Evolutionary conservation across 1,140 invertebrate species (phyloP), one percentile per base, ranked within the genome.

Genomic region (Psilanteris sp.): DNA sequence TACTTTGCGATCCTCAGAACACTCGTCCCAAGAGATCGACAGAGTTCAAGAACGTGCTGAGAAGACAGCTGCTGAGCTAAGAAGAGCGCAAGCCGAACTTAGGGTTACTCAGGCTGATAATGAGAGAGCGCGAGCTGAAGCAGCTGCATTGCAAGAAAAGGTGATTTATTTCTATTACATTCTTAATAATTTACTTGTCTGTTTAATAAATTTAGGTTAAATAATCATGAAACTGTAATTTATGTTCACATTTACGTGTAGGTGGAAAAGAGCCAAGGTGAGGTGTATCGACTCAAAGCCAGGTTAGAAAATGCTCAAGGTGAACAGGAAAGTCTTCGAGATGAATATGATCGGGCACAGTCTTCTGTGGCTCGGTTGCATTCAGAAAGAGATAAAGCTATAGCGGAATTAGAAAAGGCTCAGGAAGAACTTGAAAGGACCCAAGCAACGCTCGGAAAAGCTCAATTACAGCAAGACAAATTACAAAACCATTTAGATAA

Each of bases 291-390:
- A 80, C 90, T 97, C 55, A 97, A 97, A 87, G 96, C 96, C 7
- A 94, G 96, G 83, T 89, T 98, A 78, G 96, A 97, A 89, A 97
- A 97, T 88, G 95, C 96, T 82, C 96, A 97, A 89, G 94, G 94
- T 46, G 96, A 98, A 88, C 95, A 96, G 81, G 96, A 97, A 79
- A 96, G 94, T 83, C 88, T 97, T 43, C 94, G 96, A 41, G 96
- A 97, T 80, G 96, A 97, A 87, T 93, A 96, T 81, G 96, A 96
- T 81, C 91, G 95, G 44, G 90, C 93, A 8, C 93, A 94, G 81
- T 89, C 92, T 0, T 90, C 92, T 4, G 92, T 95, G 27, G 93
- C 93, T 36, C 91, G 96, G 44, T 89, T 96, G 57, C 95, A 96
- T 83, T 93, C 93, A 9, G 96, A 98, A 88, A 91, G 95, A 43